Base-by-base conservation (phyloP, 1,140 invertebrate genomes). In the Belonocnema kinseyi region DNA sequence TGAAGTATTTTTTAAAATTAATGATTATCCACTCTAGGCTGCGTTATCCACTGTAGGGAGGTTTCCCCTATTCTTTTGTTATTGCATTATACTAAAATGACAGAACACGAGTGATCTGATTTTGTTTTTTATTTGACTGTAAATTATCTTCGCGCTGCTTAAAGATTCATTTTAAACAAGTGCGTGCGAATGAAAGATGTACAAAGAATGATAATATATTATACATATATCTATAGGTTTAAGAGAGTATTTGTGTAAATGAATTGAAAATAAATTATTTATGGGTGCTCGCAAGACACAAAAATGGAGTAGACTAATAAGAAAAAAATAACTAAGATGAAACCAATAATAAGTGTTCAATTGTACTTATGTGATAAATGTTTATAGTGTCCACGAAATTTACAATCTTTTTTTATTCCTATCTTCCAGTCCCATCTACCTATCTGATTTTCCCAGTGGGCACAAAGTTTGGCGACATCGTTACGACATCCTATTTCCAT, bases 311-410 rank as follows among this genome's bases (percentile, higher is more conserved):
- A 71, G 13, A 72, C 52, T 74, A 74, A 73, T 75, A 75, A 12
- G 10, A 26, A 50, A 77, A 78, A 26, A 66, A 70, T 21, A 21
- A 75, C 11, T 56, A 72, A 70, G 58, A 53, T 54, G 61, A 66
- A 74, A 75, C 17, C 13, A 79, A 82, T 79, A 78, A 80, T 91
- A 82, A 88, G 89, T 90, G 89, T 90, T 91, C 89, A 90, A 90
- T 88, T 91, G 89, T 90, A 91, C 87, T 91, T 89, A 90, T 87
- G 85, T 88, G 83, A 88, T 89, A 90, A 90, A 90, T 89, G 87
- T 89, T 90, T 89, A 89, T 87, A 89, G 86, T 87, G 81, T 86
- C 83, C 80, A 84, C 78, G 81, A 17, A 79, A 26, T 46, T 46
- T 46, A 1, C 40, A 46, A 11, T 10, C 0, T 46, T 7, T 46